These are phyloP conservation scores for Andricus curvator DNA, from an alignment of 2,888 invertebrate species.

Conservation along the genomic window DNA sequence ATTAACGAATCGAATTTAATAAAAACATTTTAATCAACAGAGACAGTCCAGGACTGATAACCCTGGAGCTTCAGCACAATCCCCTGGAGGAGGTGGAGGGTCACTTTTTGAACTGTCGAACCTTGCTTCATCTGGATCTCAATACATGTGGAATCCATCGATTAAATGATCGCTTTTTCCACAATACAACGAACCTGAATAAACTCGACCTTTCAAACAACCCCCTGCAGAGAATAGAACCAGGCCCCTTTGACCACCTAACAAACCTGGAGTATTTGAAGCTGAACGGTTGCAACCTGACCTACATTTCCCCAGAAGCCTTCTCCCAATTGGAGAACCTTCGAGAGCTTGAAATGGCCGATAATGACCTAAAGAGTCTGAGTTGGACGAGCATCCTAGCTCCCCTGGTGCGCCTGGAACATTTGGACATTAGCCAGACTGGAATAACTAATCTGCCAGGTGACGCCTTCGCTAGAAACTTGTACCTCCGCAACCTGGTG, in stretches of 20 bases:
- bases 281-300: slow-evolving; percentile 84
- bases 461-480: slow-evolving; percentile 83
- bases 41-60: slow-evolving; percentile 84
- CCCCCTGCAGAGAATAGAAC: slow-evolving; percentile 81
- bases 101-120: slow-evolving; percentile 83
- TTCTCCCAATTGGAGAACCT: slow-evolving; percentile 82
- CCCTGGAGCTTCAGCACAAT: slow-evolving; percentile 86
- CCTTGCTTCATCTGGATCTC: slow-evolving; percentile 85
- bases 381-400: slow-evolving; percentile 84
- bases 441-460: slow-evolving; percentile 82
- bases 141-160: slow-evolving; percentile 82
- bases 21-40: slow-evolving; percentile 76
- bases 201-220: slow-evolving; percentile 86
- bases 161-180: slow-evolving; percentile 84
- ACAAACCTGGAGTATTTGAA: slow-evolving; percentile 84
- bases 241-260: slow-evolving; percentile 83
- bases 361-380: slow-evolving; percentile 81
- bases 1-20: neutral
- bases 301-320: slow-evolving; percentile 80
- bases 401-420: slow-evolving; percentile 82
- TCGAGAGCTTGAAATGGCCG: slow-evolving; percentile 83
- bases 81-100: slow-evolving; percentile 83
- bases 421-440: slow-evolving; percentile 83
- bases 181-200: slow-evolving; percentile 83
- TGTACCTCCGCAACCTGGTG: slow-evolving; percentile 83